Evolutionary conservation across 1,140 invertebrate species (phyloP).

Genomic region (Microvelia longipes): DNA sequence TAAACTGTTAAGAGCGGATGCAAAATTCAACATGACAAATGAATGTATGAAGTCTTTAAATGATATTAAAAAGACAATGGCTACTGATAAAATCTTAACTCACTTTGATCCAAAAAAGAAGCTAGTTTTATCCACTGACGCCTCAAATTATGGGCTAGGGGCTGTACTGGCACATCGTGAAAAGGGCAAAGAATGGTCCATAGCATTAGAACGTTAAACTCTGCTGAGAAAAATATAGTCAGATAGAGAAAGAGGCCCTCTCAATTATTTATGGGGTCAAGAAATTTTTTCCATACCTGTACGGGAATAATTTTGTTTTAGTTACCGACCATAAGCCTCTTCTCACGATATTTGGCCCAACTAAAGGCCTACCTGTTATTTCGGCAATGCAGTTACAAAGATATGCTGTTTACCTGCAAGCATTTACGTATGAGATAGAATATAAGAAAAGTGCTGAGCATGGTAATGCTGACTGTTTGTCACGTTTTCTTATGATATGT

Average conservation of each 20-base stretch:
- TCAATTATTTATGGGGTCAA: background rate
- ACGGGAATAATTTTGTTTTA: background rate
- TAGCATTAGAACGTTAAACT: background rate
- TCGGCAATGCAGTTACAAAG: background rate
- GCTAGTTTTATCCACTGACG: background rate
- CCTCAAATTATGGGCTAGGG: background rate
- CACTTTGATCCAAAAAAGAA: background rate
- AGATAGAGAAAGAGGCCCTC: background rate
- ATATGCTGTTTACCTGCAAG: background rate
- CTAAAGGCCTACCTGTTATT: background rate
- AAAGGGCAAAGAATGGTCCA: background rate
- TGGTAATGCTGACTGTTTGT: background rate
- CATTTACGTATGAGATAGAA: background rate
- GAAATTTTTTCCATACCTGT: background rate
- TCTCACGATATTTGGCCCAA: background rate
- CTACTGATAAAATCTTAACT: background rate
- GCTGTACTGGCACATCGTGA: background rate
- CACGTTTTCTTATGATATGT: background rate
- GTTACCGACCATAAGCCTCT: background rate
- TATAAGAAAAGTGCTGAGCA: background rate
- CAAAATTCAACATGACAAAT: background rate
- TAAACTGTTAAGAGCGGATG: background rate
- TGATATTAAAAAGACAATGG: background rate
- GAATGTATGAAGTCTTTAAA: background rate
- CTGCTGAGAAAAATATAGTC: background rate